Conservation (phyloP, 1,140 invertebrate genomes). For the Dryas iulia region DNA sequence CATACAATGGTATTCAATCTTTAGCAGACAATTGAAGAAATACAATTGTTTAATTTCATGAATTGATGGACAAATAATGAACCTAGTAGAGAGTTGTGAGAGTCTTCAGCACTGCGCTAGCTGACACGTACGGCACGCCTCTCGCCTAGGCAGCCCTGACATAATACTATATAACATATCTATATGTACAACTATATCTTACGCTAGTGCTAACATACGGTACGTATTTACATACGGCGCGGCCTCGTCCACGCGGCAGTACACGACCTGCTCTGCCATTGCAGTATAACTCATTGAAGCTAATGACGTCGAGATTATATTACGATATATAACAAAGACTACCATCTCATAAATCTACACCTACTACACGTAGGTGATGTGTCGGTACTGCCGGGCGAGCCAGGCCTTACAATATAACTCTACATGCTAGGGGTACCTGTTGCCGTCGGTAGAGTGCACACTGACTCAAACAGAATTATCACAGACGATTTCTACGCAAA, state of each 20-base stretch:
- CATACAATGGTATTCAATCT: too few species aligned
- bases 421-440: not conserved
- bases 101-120: not conserved
- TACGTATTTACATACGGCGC: constrained; percentile 30
- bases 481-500: constrained; percentile 26
- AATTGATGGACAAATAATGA: not conserved
- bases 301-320: too few species aligned
- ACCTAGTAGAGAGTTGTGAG: too few species aligned
- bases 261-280: not conserved
- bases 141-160: not conserved
- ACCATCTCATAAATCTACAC: too few species aligned
- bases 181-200: constrained; percentile 28
- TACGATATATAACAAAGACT: too few species aligned
- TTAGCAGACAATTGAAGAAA: too few species aligned
- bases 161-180: not conserved
- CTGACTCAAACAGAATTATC: constrained; percentile 26
- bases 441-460: constrained; percentile 10
- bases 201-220: constrained; percentile 19
- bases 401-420: not conserved
- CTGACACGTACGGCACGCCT: not conserved
- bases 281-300: too few species aligned
- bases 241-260: not conserved
- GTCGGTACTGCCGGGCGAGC: not conserved
- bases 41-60: too few species aligned
- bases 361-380: too few species aligned